Conservation (phyloP, 92 coral and sea anemone species). For the Nematostella vectensis region DNA sequence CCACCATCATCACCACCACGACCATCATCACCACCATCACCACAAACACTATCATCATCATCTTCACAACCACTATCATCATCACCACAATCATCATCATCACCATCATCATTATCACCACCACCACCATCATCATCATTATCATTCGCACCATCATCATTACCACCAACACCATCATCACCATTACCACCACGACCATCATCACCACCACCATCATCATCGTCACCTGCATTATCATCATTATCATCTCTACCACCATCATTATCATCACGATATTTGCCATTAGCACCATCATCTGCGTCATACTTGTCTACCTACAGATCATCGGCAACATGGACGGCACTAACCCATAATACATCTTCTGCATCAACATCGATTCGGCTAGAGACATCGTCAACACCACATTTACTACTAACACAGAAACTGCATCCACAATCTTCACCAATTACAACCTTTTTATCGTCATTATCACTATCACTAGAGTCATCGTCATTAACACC, state of each 20-base stretch:
- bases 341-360: neutral
- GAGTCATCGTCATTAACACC: too few species aligned
- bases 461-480: slow-evolving; percentile 3
- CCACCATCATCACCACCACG: too few species aligned
- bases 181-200: too few species aligned
- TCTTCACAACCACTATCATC: too few species aligned
- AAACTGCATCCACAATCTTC: too few species aligned
- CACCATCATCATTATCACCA: neutral
- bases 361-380: neutral
- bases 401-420: neutral
- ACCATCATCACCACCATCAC: too few species aligned
- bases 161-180: too few species aligned
- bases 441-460: slow-evolving; percentile 1
- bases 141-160: neutral
- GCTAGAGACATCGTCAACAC: neutral
- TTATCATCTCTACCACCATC: too few species aligned
- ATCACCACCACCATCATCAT: too few species aligned
- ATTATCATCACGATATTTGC: neutral
- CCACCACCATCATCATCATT: neutral
- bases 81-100: too few species aligned
- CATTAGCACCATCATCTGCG: neutral
- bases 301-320: neutral
- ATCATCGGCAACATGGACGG: neutral
- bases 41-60: too few species aligned
- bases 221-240: too few species aligned